These are phyloP conservation scores for Anthopleura xanthogrammica DNA, from an alignment of 92 coral and sea anemone species.

Conservation along the genomic window DNA sequence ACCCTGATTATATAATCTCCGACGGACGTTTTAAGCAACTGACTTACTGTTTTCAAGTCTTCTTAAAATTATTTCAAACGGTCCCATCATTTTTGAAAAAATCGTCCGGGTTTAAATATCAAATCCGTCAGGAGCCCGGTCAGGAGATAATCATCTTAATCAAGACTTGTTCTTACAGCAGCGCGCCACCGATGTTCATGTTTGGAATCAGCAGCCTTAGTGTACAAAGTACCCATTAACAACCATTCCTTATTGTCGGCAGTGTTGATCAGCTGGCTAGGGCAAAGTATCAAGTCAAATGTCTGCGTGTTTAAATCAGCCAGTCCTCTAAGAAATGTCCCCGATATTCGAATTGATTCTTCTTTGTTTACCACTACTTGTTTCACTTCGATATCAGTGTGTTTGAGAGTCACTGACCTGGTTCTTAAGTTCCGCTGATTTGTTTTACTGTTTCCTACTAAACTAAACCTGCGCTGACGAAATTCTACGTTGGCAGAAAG, in stretches of 20 bases:
- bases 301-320: conserved; percentile 45
- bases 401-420: conserved; percentile 36
- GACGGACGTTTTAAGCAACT: no score
- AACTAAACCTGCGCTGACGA: conserved; percentile 31
- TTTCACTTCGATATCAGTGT: conserved; percentile 45
- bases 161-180: conserved; percentile 58
- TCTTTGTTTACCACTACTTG: conserved; percentile 45
- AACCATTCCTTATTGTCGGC: conserved; percentile 48
- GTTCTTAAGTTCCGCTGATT: conserved; percentile 10
- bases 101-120: no score
- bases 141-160: conserved; percentile 15
- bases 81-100: no score
- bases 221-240: conserved; percentile 72
- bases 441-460: conserved; percentile 2
- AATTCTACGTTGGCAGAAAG: conserved; percentile 31
- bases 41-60: no score
- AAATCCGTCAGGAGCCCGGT: not conserved
- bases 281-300: conserved; percentile 73
- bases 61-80: no score
- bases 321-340: conserved; percentile 41
- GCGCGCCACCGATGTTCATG: conserved; percentile 75
- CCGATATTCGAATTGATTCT: conserved; percentile 53
- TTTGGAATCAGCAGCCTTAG: conserved; percentile 50
- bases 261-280: conserved; percentile 34
- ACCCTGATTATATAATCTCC: no score